A percentile compares a stretch with the other conserved stretches of the same genome.
phyloP scores from a whole-genome alignment of 2,888 invertebrate species.

The Drosophila lutescens region DNA sequence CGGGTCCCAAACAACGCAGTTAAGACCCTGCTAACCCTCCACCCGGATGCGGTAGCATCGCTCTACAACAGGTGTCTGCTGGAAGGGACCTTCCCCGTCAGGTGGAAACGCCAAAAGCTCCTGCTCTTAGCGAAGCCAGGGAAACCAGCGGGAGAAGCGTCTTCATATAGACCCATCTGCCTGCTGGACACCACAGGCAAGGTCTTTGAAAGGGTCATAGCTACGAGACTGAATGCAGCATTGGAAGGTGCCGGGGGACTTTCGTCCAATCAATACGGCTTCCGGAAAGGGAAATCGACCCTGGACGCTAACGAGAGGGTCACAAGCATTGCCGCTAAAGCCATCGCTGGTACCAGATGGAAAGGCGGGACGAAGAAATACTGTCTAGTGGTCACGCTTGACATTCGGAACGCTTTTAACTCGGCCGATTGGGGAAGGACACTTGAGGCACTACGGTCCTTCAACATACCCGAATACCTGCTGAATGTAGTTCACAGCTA shows the following conservation, averaged over 20 bases:
- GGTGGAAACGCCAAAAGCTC: no score
- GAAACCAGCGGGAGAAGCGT: no score
- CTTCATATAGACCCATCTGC: neutral
- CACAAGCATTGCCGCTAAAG: neutral
- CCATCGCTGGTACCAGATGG: neutral
- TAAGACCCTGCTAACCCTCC: no score
- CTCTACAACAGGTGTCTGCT: no score
- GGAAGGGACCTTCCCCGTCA: no score
- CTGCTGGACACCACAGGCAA: neutral
- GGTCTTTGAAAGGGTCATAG: neutral
- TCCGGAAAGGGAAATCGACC: neutral
- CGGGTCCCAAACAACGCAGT: no score
- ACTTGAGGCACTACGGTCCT: neutral
- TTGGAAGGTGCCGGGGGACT: neutral
- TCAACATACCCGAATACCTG: constrained; percentile 1
- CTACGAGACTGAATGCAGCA: neutral
- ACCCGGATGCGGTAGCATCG: no score
- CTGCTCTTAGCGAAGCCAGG: no score
- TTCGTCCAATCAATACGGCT: neutral
- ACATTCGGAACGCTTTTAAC: neutral
- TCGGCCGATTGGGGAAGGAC: neutral
- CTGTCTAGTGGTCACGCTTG: neutral
- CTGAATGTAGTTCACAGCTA: neutral
- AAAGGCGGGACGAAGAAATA: neutral
- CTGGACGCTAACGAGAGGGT: no score